phyloP scores from a whole-genome alignment of 53 echinoderm and acorn worm genomes.

The Arbacia lixula region DNA sequence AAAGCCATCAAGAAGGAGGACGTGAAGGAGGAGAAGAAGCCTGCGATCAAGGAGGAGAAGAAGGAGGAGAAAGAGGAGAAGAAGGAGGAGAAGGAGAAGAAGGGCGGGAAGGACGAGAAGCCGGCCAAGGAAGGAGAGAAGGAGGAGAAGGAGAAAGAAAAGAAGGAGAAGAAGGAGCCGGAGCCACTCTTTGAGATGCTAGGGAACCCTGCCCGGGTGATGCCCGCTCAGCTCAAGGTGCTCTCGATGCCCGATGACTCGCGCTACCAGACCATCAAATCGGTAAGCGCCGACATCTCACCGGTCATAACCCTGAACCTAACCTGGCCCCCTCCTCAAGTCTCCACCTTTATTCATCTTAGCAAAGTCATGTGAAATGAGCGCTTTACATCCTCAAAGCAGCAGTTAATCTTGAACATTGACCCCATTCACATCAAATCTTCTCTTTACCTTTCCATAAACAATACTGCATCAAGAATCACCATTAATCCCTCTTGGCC shows the following conservation, averaged over 20 bases:
- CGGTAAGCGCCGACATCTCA: too few relatives aligned
- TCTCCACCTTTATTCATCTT: too few relatives aligned
- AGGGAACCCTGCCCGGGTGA: slow-evolving; percentile 79
- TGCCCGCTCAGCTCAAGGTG: slow-evolving; percentile 82
- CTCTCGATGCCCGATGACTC: slow-evolving; percentile 59
- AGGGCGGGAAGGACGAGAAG: slow-evolving; percentile 10
- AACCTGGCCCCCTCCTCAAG: too few relatives aligned
- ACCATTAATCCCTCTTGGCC: too few relatives aligned
- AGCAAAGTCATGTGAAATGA: too few relatives aligned
- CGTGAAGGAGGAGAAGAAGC: slow-evolving; percentile 15
- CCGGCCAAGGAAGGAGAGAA: slow-evolving; percentile 1
- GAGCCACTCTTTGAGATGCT: slow-evolving; percentile 89
- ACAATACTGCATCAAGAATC: too few relatives aligned
- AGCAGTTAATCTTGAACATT: too few relatives aligned
- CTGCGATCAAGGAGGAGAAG: not conserved
- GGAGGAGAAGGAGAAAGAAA: slow-evolving; percentile 34
- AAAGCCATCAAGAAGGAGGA: not conserved
- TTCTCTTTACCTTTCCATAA: too few relatives aligned
- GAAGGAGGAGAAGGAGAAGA: slow-evolving; percentile 18
- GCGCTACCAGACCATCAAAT: slow-evolving; percentile 76
- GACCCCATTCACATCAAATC: too few relatives aligned
- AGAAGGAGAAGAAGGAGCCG: slow-evolving; percentile 67
- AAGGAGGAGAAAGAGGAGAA: slow-evolving; percentile 27
- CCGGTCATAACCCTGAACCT: too few relatives aligned
- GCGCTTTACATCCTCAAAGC: too few relatives aligned